A percentile compares a stretch with the other conserved stretches of the same genome.
These are phyloP conservation scores for Amiota minor DNA, from an alignment of 2,888 invertebrate genomes.

Conservation along the genomic window DNA sequence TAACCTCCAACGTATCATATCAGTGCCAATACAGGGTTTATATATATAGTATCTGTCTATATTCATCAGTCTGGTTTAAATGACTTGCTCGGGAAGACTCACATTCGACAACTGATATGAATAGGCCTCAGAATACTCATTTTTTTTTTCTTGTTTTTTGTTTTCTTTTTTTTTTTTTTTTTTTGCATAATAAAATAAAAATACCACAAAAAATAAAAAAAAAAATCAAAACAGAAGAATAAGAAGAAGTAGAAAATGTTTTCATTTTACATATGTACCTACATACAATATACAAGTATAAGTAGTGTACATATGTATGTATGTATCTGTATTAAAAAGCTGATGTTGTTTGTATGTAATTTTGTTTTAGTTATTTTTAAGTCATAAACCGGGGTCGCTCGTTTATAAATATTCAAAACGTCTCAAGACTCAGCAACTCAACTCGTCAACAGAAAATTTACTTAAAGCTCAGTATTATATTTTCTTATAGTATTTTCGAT, in stretches of 20 bases:
- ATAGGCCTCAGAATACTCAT: conserved; percentile 31
- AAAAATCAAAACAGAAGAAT: not conserved
- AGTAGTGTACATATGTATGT: not conserved
- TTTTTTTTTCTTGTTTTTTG: conserved; percentile 1
- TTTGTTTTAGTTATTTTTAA: conserved; percentile 14
- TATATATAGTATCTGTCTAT: not conserved
- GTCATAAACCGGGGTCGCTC: conserved; percentile 16
- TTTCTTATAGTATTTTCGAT: conserved; percentile 48
- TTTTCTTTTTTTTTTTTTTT: conserved; percentile 6
- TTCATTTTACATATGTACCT: conserved; percentile 2
- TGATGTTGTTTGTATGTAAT: not conserved
- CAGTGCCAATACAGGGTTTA: conserved; percentile 36
- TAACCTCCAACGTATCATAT: conserved; percentile 56
- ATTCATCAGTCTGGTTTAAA: not conserved
- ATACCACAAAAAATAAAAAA: no score
- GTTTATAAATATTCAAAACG: conserved; percentile 63
- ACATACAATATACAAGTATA: no score
- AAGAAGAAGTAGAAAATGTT: not conserved
- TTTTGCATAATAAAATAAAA: conserved; percentile 45
- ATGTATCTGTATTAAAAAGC: conserved; percentile 3
- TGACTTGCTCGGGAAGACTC: not conserved
- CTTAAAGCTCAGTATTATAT: conserved; percentile 21
- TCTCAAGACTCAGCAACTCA: conserved; percentile 29
- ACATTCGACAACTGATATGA: conserved; percentile 8
- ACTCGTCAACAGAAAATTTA: conserved; percentile 27